A percentile compares a stretch with the other conserved stretches of the same genome.
Evolutionary conservation across 2,113 vertebrate species (phyloP).

Genomic region (Chitala chitala): DNA sequence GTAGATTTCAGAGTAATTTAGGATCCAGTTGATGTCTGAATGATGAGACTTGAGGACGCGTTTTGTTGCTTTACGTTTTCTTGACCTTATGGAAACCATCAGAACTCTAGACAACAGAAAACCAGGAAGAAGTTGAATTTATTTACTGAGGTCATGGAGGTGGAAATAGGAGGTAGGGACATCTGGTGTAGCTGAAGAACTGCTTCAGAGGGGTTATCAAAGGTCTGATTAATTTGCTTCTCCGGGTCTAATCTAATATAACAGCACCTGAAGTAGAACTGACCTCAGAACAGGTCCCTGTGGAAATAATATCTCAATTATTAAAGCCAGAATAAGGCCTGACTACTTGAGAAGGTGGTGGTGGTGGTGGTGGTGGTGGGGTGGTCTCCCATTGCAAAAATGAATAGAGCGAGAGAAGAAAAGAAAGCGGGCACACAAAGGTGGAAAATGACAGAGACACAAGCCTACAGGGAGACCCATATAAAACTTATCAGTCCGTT

Average conservation of each 20-base stretch:
- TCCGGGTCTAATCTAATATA: neutral
- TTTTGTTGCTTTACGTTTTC: neutral
- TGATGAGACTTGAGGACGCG: no score
- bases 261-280: neutral
- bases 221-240: neutral
- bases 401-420: neutral
- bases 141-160: neutral
- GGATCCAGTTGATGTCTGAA: no score
- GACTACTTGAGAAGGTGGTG: neutral
- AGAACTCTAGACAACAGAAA: neutral
- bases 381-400: neutral
- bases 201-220: neutral
- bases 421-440: neutral
- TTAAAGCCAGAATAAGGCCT: neutral
- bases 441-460: neutral
- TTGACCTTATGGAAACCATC: neutral
- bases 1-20: no score
- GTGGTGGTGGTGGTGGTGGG: neutral
- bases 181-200: neutral
- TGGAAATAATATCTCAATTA: slow-evolving; percentile 6
- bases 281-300: slow-evolving; percentile 5
- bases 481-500: neutral
- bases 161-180: neutral
- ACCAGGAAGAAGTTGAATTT: neutral
- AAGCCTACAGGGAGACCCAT: neutral